phyloP scores from a whole-genome alignment of 2,113 vertebrate species.

The Xiphophorus maculatus region DNA sequence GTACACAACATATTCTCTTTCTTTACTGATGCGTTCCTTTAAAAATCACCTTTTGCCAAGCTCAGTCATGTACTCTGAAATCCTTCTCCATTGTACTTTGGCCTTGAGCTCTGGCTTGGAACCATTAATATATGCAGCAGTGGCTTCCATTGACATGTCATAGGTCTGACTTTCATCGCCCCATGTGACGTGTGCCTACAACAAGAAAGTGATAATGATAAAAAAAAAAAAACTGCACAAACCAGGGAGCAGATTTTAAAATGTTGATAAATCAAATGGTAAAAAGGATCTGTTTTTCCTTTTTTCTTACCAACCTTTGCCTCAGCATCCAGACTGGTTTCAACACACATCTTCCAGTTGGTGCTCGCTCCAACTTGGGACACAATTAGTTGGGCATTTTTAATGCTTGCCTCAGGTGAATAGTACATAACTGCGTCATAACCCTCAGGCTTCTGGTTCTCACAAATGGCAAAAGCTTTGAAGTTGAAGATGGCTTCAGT shows the following conservation, averaged over 20 bases:
- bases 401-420: slow-evolving; percentile 33
- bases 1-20: background rate
- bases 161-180: slow-evolving; percentile 80
- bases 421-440: slow-evolving; percentile 70
- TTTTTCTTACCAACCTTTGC: slow-evolving; percentile 61
- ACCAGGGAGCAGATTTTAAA: background rate
- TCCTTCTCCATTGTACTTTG: slow-evolving; percentile 65
- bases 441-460: slow-evolving; percentile 62
- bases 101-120: slow-evolving; percentile 55
- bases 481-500: slow-evolving; percentile 60
- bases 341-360: slow-evolving; percentile 81
- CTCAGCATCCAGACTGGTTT: slow-evolving; percentile 31
- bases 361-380: slow-evolving; percentile 69
- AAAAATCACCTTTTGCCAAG: slow-evolving; percentile 60
- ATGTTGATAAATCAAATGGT: too few relatives aligned
- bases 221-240: slow-evolving; percentile 6
- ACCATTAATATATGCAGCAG: slow-evolving; percentile 31
- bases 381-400: slow-evolving; percentile 67
- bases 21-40: background rate
- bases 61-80: slow-evolving; percentile 61
- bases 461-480: slow-evolving; percentile 63
- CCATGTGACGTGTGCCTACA: slow-evolving; percentile 76
- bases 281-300: background rate
- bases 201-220: slow-evolving; percentile 24
- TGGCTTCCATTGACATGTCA: slow-evolving; percentile 62